Base-by-base conservation (phyloP, 2,888 invertebrate species). In the Tetrapedia diversipes region DNA sequence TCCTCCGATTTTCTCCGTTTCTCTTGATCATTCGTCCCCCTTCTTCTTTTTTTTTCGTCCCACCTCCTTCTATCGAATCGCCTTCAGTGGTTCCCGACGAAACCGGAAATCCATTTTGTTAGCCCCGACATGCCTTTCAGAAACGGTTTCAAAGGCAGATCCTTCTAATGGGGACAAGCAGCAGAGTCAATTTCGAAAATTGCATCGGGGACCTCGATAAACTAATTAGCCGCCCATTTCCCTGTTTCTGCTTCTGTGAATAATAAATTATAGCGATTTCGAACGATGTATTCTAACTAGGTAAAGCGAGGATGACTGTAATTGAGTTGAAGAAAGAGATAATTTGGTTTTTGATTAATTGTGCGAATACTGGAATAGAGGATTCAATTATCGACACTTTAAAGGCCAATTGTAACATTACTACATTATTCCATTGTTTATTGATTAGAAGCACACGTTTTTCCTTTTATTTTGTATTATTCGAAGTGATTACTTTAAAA, bases 81-180 rank as follows among this genome's bases (percentile, higher is more conserved):
- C 14, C 29, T 39, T 39, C 19, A 8, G 11, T 49, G 10, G 6
- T 16, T 56, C 32, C 3, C 45, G 3, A 11, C 29, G 24, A 54
- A 53, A 51, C 32, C n/a, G 29, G 11, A 41, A 57, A 66, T 57
- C 66, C 49, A 49, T 71, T 66, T 43, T 41, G 56, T 27, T 51
- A 51, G 24, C 39, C 16, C 34, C 49, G n/a, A 22, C 49, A n/a
- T 34, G n/a, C 10, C 27, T 56, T 57, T 22, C 10, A 34, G n/a
- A 1, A 16, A 37, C 24, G 19, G 19, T 70, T 49, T 65, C 24
- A 41, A 56, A 70, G 4, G 24, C 16, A 24, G 24, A 37, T 24
- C n/a, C 22, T 29, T 22, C 29, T 14, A 54, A 27, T 14, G 11
- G 1, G 34, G 22, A 24, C 14, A 43, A 34, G 53, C 29, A 53